Conservation (phyloP, 2,888 invertebrate species). For the Apamea monoglypha region DNA sequence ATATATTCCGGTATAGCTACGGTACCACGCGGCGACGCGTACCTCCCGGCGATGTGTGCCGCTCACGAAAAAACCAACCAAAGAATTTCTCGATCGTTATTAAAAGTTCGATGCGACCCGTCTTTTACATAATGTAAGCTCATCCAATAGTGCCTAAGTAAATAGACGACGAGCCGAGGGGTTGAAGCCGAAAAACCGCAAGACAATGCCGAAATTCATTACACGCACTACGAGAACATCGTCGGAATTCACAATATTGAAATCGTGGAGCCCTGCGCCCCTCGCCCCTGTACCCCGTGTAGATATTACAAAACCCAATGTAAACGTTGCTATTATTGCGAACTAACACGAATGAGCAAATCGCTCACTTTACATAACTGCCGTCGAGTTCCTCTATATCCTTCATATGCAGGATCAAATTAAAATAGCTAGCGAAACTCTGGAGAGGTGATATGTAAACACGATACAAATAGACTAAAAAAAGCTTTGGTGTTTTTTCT, state of each 20-base stretch:
- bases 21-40: conserved; percentile 81
- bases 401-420: neutral
- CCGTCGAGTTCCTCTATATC: conserved; percentile 29
- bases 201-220: conserved; percentile 90
- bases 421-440: neutral
- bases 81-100: conserved; percentile 70
- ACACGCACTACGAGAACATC: conserved; percentile 85
- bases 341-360: conserved; percentile 84
- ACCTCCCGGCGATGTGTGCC: conserved; percentile 69
- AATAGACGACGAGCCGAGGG: conserved; percentile 78
- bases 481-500: neutral
- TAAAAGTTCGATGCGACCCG: conserved; percentile 66
- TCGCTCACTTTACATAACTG: conserved; percentile 76
- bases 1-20: conserved; percentile 80
- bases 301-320: conserved; percentile 79
- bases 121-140: conserved; percentile 73
- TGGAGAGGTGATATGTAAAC: neutral
- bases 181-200: conserved; percentile 87
- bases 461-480: neutral
- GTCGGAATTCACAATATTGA: conserved; percentile 90
- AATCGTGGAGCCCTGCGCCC: conserved; percentile 77
- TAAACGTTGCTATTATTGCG: conserved; percentile 76
- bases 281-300: conserved; percentile 43
- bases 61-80: conserved; percentile 77
- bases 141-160: conserved; percentile 78